phyloP scores from a whole-genome alignment of 2,888 invertebrate genomes.

The Cataglyphis albicans region DNA sequence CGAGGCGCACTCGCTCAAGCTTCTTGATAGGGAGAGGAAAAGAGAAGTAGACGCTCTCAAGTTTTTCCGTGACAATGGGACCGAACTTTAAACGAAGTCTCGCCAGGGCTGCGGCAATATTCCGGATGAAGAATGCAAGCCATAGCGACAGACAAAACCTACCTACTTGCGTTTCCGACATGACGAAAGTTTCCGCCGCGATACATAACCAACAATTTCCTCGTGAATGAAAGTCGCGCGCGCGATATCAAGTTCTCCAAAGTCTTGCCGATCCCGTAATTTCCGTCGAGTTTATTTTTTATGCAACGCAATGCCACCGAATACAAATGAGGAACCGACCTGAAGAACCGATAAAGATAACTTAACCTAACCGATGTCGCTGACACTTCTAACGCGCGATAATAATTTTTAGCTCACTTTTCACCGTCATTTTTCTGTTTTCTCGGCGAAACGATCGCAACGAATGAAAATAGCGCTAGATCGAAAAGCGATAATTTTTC shows the following conservation, averaged over 20 bases:
- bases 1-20: slow-evolving; percentile 39
- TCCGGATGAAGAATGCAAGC: slow-evolving; percentile 51
- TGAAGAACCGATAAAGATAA: slow-evolving; percentile 14
- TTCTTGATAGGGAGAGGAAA: slow-evolving; percentile 42
- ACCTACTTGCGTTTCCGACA: slow-evolving; percentile 65
- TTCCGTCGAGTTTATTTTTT: slow-evolving; percentile 61
- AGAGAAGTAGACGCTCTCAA: slow-evolving; percentile 36
- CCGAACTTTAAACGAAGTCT: slow-evolving; percentile 54
- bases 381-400: slow-evolving; percentile 58
- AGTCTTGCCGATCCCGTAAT: slow-evolving; percentile 60
- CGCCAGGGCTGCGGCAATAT: slow-evolving; percentile 50
- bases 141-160: slow-evolving; percentile 53
- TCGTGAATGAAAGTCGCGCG: slow-evolving; percentile 1
- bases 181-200: slow-evolving; percentile 35
- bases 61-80: slow-evolving; percentile 52
- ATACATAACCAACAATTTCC: slow-evolving; percentile 64
- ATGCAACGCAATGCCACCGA: slow-evolving; percentile 50
- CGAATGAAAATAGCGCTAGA: slow-evolving; percentile 51
- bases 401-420: slow-evolving; percentile 42
- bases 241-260: slow-evolving; percentile 2
- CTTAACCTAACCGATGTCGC: slow-evolving; percentile 53
- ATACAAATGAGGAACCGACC: slow-evolving; percentile 60
- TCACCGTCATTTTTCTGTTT: slow-evolving; percentile 42
- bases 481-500: slow-evolving; percentile 1
- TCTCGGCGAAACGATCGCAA: slow-evolving; percentile 37